Conservation (phyloP, 2,888 invertebrate species). For the Drosophila siamana region DNA sequence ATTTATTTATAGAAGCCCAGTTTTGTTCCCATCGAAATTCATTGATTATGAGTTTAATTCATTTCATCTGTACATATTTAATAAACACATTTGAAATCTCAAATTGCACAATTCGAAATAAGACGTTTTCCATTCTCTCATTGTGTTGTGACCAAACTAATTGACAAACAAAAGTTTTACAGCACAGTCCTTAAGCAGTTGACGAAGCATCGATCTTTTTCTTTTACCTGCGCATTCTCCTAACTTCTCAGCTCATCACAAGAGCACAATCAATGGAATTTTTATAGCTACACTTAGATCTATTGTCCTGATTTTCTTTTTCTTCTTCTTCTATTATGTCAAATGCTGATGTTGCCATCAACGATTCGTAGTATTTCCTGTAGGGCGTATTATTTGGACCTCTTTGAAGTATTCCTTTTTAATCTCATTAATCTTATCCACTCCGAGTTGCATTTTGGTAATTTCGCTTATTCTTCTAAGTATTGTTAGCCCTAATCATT, state of each 20-base stretch:
- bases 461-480: not conserved
- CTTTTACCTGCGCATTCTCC: constrained; percentile 1
- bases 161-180: not conserved
- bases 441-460: not conserved
- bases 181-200: not conserved
- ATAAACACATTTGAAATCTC: too few relatives aligned
- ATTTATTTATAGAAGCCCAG: not conserved
- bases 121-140: not conserved
- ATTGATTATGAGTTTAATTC: not conserved
- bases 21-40: not conserved
- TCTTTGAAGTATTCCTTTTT: not conserved
- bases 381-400: not conserved
- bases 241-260: not conserved
- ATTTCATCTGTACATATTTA: too few relatives aligned
- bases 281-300: not conserved
- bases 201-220: not conserved
- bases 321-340: not conserved
- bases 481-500: too few relatives aligned
- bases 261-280: not conserved
- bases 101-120: not conserved
- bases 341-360: too few relatives aligned
- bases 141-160: not conserved
- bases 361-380: not conserved
- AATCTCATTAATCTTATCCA: not conserved
- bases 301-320: not conserved